phyloP scores from a whole-genome alignment of 2,888 invertebrate genomes.

The Germaria angustata region DNA sequence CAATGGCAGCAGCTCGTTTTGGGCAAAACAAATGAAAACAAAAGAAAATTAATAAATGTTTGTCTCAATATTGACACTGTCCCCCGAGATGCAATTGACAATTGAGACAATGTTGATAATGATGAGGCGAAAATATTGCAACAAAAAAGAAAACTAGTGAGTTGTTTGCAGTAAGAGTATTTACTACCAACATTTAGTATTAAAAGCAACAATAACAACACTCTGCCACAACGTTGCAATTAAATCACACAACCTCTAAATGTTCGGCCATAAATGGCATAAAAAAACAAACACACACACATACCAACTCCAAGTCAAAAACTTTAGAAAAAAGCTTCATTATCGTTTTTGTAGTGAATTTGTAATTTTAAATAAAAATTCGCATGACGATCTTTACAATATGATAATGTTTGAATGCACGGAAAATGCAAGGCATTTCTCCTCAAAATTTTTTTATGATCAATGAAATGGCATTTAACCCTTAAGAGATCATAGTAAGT shows the following conservation, averaged over 20 bases:
- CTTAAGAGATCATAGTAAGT: background rate
- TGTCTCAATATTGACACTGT: slow-evolving; percentile 45
- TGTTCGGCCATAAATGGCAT: slow-evolving; percentile 29
- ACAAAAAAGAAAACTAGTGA: background rate
- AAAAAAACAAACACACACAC: too few species aligned
- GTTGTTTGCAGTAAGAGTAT: slow-evolving; percentile 11
- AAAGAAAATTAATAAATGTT: slow-evolving; percentile 40
- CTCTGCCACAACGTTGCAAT: background rate
- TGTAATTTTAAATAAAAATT: slow-evolving; percentile 52
- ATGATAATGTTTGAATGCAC: slow-evolving; percentile 43
- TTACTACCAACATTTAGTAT: slow-evolving; percentile 3
- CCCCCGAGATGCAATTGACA: slow-evolving; percentile 50
- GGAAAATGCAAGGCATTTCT: slow-evolving; percentile 5
- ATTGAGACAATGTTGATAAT: slow-evolving; percentile 38
- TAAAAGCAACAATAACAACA: background rate
- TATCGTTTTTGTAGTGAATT: background rate
- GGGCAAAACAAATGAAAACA: slow-evolving; percentile 40
- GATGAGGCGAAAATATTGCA: slow-evolving; percentile 34
- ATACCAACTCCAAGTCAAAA: slow-evolving; percentile 8
- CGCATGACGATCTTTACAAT: slow-evolving; percentile 57
- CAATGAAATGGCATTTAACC: slow-evolving; percentile 21
- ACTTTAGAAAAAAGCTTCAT: slow-evolving; percentile 2
- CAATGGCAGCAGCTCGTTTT: slow-evolving; percentile 53
- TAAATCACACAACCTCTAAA: slow-evolving; percentile 30
- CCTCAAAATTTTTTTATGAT: slow-evolving; percentile 33